Base-by-base conservation (phyloP, 2,113 vertebrate species). In the Apodemus sylvaticus region DNA sequence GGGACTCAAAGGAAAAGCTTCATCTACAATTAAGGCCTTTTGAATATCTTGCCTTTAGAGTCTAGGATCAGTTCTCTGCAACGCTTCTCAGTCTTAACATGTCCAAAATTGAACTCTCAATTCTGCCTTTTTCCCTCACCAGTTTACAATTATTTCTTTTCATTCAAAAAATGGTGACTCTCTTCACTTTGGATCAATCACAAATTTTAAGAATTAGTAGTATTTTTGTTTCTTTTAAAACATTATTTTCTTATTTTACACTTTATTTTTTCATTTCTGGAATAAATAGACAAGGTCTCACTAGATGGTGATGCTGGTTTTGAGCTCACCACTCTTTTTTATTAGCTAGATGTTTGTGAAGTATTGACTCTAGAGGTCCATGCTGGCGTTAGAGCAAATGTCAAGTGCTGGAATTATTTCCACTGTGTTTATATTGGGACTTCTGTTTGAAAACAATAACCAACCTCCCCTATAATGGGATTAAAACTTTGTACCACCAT, bases 81-180 rank as follows among this genome's bases (percentile, higher is more conserved):
- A n/a, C 82, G 31, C 3, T 55, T 42, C 22, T 86, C 14, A 55
- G 58, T 86, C 29, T 70, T 90, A 39, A 60, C 5, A 82, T 70
- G 62, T 68, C 22, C 12, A 55, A 87, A 58, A 83, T 7, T 34
- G 39, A 94, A 45, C 51, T 91, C 45, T 71, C 66, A 5, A 66
- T 86, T 82, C n/a, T 85, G 9, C 24, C 7, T 45, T 90, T 83
- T 77, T 29, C 1, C 1, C 11, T 87, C 60, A 53, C 66, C 20
- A 77, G 29, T 7, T 88, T 13, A 13, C 85, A 76, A 7, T 55
- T 48, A 71, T 10, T 93, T 96, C 7, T 86, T 95, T 95, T 92
- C 24, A 87, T 55, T 34, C 12, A 4, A 26, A 71, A 89, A 73
- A 60, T 42, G 9, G 3, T 7, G 74, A 66, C 51, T 48, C 53